These are phyloP conservation scores for Anoplius nigerrimus DNA, from an alignment of 2,888 invertebrate genomes.

Conservation along the genomic window DNA sequence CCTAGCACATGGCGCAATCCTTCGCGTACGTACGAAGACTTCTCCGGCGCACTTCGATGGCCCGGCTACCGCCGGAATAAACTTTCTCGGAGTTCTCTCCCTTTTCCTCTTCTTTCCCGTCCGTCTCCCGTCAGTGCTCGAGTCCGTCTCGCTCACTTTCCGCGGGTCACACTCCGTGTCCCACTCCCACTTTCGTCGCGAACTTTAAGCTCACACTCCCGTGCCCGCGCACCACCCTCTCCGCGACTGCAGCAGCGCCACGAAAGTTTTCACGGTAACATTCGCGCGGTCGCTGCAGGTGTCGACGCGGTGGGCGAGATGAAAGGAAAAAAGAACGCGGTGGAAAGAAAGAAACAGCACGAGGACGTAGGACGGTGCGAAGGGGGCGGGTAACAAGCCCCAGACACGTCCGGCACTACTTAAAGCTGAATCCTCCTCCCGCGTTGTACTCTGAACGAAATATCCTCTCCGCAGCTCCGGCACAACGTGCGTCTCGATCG, in stretches of 20 bases:
- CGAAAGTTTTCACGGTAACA: constrained; percentile 47
- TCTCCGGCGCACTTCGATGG: too few species aligned
- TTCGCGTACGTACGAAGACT: too few species aligned
- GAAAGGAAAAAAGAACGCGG: constrained; percentile 23
- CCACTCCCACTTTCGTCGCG: constrained; percentile 14
- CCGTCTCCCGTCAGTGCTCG: neutral
- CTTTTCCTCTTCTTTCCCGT: neutral
- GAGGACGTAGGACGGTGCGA: constrained; percentile 15
- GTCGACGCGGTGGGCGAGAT: constrained; percentile 33
- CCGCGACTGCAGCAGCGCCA: constrained; percentile 44
- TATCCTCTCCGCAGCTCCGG: neutral
- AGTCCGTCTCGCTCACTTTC: too few species aligned
- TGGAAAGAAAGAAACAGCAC: neutral
- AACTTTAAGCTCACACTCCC: constrained; percentile 45
- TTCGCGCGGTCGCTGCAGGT: constrained; percentile 49
- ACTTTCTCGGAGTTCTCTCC: neutral
- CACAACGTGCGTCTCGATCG: too few species aligned
- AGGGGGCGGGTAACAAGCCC: neutral
- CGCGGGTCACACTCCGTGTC: neutral
- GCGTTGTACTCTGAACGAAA: neutral
- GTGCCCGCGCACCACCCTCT: constrained; percentile 37
- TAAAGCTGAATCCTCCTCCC: neutral
- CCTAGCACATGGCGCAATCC: too few species aligned
- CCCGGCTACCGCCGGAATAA: too few species aligned
- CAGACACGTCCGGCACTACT: neutral